Evolutionary conservation across 2,113 vertebrate genomes (phyloP).

Genomic region (Campylomormyrus numenius): DNA sequence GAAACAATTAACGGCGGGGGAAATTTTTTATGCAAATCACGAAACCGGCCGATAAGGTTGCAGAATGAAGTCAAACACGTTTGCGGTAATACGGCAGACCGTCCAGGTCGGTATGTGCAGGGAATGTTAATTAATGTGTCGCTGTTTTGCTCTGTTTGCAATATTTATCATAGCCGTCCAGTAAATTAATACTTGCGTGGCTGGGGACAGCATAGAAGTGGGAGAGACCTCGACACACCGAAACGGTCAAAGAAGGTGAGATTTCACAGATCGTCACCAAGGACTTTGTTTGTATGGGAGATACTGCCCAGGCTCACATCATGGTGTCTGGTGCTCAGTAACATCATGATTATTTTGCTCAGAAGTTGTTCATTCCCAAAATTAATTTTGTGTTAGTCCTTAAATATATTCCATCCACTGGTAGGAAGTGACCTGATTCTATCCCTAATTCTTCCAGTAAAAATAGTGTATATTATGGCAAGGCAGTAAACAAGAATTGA

Average conservation of each 20-base stretch:
- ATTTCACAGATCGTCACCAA: background rate
- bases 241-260: background rate
- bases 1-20: slow-evolving; percentile 61
- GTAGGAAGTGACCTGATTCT: background rate
- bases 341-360: background rate
- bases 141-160: slow-evolving; percentile 4
- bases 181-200: background rate
- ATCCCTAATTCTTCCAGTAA: background rate
- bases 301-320: background rate
- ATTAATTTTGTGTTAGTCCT: background rate
- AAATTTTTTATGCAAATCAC: slow-evolving; percentile 57
- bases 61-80: slow-evolving; percentile 55
- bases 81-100: slow-evolving; percentile 55
- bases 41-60: slow-evolving; percentile 50
- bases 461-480: background rate
- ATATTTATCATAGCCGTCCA: slow-evolving; percentile 3
- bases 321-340: background rate
- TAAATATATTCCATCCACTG: background rate
- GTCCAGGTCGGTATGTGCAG: slow-evolving; percentile 39
- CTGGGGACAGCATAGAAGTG: background rate
- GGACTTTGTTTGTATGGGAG: background rate
- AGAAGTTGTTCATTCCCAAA: background rate
- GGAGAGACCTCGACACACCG: too few species aligned
- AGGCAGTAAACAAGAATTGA: background rate
- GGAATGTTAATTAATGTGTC: slow-evolving; percentile 10